phyloP scores from a whole-genome alignment of 2,888 invertebrate species.

The Macrosiphum euphorbiae region DNA sequence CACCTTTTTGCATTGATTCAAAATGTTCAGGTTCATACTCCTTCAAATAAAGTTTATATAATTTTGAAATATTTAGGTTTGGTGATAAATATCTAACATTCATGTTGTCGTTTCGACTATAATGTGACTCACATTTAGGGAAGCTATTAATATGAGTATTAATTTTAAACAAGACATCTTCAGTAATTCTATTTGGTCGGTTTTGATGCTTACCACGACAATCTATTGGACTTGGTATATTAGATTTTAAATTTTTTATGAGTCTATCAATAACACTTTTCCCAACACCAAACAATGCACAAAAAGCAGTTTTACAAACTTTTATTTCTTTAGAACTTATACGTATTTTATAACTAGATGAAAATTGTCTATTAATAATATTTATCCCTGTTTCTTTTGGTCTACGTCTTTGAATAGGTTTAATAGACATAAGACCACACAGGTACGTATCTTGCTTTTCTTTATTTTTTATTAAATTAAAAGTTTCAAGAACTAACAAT shows the following conservation, averaged over 20 bases:
- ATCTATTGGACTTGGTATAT: slow-evolving; percentile 38
- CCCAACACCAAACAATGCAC: slow-evolving; percentile 19
- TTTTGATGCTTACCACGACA: slow-evolving; percentile 47
- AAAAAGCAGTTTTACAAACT: slow-evolving; percentile 36
- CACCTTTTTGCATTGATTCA: slow-evolving; percentile 22
- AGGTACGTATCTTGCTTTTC: slow-evolving; percentile 2
- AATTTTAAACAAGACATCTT: slow-evolving; percentile 40
- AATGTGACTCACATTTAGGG: slow-evolving; percentile 39
- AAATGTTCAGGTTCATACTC: slow-evolving; percentile 60
- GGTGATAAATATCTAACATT: slow-evolving; percentile 42
- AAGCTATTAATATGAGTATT: slow-evolving; percentile 51
- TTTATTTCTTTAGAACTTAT: not conserved
- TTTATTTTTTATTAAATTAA: slow-evolving; percentile 15
- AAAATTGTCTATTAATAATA: slow-evolving; percentile 25
- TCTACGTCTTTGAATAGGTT: slow-evolving; percentile 19
- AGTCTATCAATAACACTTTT: slow-evolving; percentile 18
- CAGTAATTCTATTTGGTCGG: slow-evolving; percentile 39
- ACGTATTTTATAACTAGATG: slow-evolving; percentile 10
- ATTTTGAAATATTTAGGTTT: slow-evolving; percentile 42
- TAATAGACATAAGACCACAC: not conserved
- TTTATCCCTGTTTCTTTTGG: not conserved
- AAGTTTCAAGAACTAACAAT: slow-evolving; percentile 24
- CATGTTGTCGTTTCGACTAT: slow-evolving; percentile 20
- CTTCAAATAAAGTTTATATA: slow-evolving; percentile 57
- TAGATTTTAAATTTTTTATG: not conserved